phyloP scores from a whole-genome alignment of 35 echinoderm and acorn worm species.

The Hemicentrotus pulcherrimus region DNA sequence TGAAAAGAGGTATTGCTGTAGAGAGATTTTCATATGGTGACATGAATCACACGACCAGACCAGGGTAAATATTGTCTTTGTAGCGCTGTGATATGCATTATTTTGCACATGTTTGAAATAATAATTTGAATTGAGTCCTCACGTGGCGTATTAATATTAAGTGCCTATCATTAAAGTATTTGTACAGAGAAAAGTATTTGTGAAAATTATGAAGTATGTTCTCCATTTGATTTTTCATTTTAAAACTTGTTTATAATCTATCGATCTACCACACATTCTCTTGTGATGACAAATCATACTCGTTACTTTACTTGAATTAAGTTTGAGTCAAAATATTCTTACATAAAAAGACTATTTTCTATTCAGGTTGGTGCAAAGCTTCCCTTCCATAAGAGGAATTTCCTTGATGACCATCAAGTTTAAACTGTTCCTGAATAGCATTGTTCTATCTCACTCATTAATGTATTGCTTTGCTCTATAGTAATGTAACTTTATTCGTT shows the following conservation, averaged over 20 bases:
- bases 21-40: no score
- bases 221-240: background rate
- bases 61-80: no score
- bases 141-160: background rate
- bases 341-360: background rate
- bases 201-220: background rate
- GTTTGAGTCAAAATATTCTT: background rate
- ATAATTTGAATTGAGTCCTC: no score
- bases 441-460: no score
- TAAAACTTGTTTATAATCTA: background rate
- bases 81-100: no score
- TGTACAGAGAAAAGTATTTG: background rate
- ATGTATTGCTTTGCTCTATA: no score
- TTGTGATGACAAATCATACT: background rate
- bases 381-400: background rate
- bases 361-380: background rate
- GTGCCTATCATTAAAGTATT: background rate
- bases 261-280: background rate
- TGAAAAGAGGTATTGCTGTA: no score
- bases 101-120: no score
- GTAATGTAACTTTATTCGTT: background rate
- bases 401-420: no score
- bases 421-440: no score
- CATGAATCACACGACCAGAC: no score
- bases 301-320: background rate